Base-by-base conservation (phyloP, 2,797 vertebrate species). In the Enteromius anoplus region DNA sequence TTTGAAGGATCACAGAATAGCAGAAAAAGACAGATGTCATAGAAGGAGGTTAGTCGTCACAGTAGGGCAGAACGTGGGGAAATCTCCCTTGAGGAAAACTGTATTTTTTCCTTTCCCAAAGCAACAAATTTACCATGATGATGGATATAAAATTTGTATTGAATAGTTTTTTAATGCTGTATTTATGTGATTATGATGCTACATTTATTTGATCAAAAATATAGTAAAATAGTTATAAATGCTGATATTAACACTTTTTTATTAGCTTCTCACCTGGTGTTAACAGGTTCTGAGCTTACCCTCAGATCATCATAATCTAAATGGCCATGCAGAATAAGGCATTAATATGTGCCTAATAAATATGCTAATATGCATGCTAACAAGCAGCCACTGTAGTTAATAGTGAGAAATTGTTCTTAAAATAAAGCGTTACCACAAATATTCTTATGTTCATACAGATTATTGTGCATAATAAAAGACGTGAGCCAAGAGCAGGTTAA, bases 11-110 rank as follows among this genome's bases (percentile, higher is more conserved):
- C 42, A 60, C 8, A 34, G 58, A 37, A 78, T 37, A 37, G 45
- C 66, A 72, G 68, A 70, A 72, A 60, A 81, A 72, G 79, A 60
- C 66, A 80, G 40, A 47, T 62, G 53, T 34, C 58, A 47, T n/a
- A 34, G 26, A 81, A 62, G 26, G 55, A 62, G 68, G 53, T 23
- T 45, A 45, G 55, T 32, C 4, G 3, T 72, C 69, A 72, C 53
- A 29, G 10, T 79, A 79, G 49, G 32, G 45, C n/a, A 55, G n/a
- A 21, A 3, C 0, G 0, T 15, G 14, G 23, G 23, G 70, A 51
- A 12, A 37, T 53, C 10, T 19, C 19, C 49, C 10, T 34, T 42
- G 26, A 42, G 34, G 34, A 75, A 42, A 76, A 17, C 3, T 0
- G 15, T 34, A 32, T 17, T 58, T 11, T 23, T 58, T 58, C 11